Base-by-base conservation (phyloP, 2,113 vertebrate species). In the Tonatia bakeri region DNA sequence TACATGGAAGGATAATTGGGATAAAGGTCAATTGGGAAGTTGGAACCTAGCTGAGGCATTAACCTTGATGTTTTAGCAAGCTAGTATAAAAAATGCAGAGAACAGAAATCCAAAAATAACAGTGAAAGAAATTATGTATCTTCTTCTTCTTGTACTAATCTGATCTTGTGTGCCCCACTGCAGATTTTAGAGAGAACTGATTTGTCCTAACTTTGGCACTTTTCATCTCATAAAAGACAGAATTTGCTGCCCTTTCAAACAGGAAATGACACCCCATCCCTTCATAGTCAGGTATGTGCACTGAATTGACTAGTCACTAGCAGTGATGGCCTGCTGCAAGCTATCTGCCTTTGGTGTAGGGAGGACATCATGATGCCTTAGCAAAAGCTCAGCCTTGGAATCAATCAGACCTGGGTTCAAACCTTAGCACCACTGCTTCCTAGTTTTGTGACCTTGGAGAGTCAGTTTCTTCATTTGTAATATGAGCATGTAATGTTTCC, bases 21-120 rank as follows among this genome's bases (percentile, higher is more conserved):
- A 92, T 92, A 96, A 96, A 95, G 82, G 89, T 94, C 91, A 79
- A 94, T 79, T 86, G 94, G 94, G 52, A 96, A 96, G 54, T 67
- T 50, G 67, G 73, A 92, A 40, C 31, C 40, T 59, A 40, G 87
- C 38, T 59, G 92, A 85, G 65, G 87, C 47, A 80, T 88, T 92
- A 90, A 95, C 86, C 82, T 96, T 94, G 73, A 70, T 73, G 43
- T 72, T 88, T 97, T 10, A 85, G 61, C 40, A 85, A 88, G 28
- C 72, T 88, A 69, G 36, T 28, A 6, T 64, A 70, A 91, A 95
- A 93, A 94, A 72, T 0, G 7, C 7, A 28, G 40, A 95, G 54
- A 88, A 73, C 4, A 88, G 40, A 97, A 94, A 85, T 69, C 45
- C 26, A 91, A 77, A 92, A 72, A 56, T 28, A 95, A 56, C 15